These are phyloP conservation scores for Petrocephalus schoutedeni DNA, from an alignment of 2,797 vertebrate genomes.

Conservation along the genomic window DNA sequence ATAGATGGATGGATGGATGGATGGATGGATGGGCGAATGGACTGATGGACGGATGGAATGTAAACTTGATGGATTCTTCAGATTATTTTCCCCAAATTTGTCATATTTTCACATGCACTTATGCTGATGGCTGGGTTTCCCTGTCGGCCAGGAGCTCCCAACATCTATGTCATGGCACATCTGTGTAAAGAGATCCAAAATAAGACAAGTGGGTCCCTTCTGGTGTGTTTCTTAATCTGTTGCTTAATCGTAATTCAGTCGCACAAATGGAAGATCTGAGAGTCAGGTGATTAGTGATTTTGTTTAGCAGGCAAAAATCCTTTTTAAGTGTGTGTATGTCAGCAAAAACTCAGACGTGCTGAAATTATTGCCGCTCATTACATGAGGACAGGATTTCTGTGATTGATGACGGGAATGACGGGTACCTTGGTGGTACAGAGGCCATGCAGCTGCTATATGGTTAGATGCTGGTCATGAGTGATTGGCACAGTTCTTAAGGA, in stretches of 20 bases:
- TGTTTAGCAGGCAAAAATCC: background rate
- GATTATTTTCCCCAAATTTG: background rate
- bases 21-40: background rate
- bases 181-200: background rate
- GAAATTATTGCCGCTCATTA: background rate
- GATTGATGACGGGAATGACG: background rate
- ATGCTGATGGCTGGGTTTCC: background rate
- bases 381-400: background rate
- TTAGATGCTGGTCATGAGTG: background rate
- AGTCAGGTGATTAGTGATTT: background rate
- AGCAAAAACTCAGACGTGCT: background rate
- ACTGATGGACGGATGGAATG: background rate
- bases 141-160: background rate
- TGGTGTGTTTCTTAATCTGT: background rate
- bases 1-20: background rate
- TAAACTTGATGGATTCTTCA: background rate
- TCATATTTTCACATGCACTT: background rate
- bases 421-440: background rate
- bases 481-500: background rate
- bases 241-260: background rate
- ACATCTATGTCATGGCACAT: background rate
- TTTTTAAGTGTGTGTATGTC: background rate
- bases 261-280: background rate
- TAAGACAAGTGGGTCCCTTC: background rate
- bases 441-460: background rate